These are phyloP conservation scores for Stictocephala bisonia DNA, from an alignment of 2,888 invertebrate species.

Conservation along the genomic window DNA sequence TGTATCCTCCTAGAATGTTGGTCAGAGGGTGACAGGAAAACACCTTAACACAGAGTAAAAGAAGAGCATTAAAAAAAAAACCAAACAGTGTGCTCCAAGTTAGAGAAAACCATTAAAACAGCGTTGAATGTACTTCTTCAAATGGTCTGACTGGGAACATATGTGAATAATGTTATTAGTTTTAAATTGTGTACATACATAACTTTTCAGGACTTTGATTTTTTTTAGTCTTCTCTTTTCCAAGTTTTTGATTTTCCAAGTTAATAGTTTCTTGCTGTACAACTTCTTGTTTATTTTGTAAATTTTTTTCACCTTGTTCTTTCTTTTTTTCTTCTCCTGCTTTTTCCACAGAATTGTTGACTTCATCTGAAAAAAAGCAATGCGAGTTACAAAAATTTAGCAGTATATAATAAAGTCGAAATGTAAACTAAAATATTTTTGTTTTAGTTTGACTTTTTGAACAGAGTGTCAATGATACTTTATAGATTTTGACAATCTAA, in stretches of 20 bases:
- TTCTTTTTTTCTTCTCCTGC: slow-evolving; percentile 44
- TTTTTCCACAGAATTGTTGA: slow-evolving; percentile 43
- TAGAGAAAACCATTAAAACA: too few relatives aligned
- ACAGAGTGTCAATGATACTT: too few relatives aligned
- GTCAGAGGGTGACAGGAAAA: too few relatives aligned
- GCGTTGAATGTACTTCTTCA: too few relatives aligned
- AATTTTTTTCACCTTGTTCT: slow-evolving; percentile 40
- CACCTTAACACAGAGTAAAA: too few relatives aligned
- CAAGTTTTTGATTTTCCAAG: slow-evolving; percentile 49
- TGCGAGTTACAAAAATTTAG: not conserved
- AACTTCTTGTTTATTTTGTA: slow-evolving; percentile 50
- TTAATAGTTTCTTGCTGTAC: slow-evolving; percentile 51
- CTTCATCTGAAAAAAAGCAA: slow-evolving; percentile 46
- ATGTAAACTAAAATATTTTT: not conserved
- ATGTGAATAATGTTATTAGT: too few relatives aligned
- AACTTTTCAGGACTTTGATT: slow-evolving; percentile 42
- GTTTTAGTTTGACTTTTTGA: not conserved
- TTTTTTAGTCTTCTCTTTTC: slow-evolving; percentile 63
- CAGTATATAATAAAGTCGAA: not conserved
- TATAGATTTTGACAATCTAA: too few relatives aligned
- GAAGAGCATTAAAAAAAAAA: too few relatives aligned
- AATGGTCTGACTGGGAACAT: too few relatives aligned
- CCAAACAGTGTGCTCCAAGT: too few relatives aligned
- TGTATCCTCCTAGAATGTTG: too few relatives aligned
- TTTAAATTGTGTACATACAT: too few relatives aligned